phyloP scores from a whole-genome alignment of 2,888 invertebrate genomes.

The Lepidocyrtoides sp. region DNA sequence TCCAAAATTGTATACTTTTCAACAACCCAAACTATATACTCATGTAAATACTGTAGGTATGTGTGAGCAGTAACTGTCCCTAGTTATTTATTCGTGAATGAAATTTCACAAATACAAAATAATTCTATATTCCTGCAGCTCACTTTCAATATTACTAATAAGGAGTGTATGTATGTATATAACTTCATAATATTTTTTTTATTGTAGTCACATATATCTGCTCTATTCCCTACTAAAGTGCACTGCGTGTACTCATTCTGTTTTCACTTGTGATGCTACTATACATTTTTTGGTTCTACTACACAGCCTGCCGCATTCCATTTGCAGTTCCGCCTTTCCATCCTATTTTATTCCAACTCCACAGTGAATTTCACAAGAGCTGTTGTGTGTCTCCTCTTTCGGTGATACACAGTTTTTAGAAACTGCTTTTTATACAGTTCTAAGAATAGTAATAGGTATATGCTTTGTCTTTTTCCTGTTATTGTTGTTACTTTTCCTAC shows the following conservation, averaged over 20 bases:
- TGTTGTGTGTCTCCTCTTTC: not conserved
- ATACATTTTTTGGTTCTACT: not conserved
- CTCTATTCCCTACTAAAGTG: not conserved
- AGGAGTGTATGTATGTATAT: too few relatives aligned
- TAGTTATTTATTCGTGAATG: not conserved
- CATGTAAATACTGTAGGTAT: not conserved
- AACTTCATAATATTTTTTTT: too few relatives aligned
- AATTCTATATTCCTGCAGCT: too few relatives aligned
- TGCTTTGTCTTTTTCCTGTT: not conserved
- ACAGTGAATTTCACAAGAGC: conserved; percentile 16
- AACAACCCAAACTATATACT: conserved; percentile 22
- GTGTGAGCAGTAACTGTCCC: too few relatives aligned
- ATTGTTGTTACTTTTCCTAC: not conserved
- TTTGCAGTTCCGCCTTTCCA: conserved; percentile 34
- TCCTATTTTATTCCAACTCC: conserved; percentile 33
- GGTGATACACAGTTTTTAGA: not conserved
- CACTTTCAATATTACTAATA: too few relatives aligned
- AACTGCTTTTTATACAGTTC: not conserved
- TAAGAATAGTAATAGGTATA: conserved; percentile 24
- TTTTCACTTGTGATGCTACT: not conserved
- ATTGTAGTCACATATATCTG: not conserved
- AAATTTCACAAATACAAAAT: too few relatives aligned
- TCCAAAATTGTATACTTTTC: conserved; percentile 19
- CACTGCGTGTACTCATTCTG: not conserved
- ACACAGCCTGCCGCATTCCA: conserved; percentile 2